Evolutionary conservation across 2,113 vertebrate species (phyloP).

Genomic region (Solenodon paradoxus): DNA sequence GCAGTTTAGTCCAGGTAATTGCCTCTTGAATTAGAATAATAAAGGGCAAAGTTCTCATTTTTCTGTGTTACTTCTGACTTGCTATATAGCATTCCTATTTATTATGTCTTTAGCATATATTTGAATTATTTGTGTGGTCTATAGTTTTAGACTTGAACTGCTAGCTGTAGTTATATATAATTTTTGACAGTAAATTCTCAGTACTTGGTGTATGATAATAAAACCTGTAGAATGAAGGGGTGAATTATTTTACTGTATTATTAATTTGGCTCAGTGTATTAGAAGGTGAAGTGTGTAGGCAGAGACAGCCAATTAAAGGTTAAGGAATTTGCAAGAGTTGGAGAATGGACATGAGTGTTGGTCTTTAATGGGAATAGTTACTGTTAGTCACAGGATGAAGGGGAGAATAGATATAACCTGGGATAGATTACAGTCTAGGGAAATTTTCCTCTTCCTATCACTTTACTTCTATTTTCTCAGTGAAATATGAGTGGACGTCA

Average conservation of each 20-base stretch:
- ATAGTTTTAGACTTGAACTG: not conserved
- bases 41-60: not conserved
- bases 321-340: not conserved
- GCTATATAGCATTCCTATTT: not conserved
- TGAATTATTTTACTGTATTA: not conserved
- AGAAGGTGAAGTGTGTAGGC: not conserved
- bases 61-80: not conserved
- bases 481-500: not conserved
- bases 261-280: not conserved
- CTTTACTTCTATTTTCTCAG: not conserved
- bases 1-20: not conserved
- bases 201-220: not conserved
- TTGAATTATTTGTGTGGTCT: not conserved
- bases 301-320: not conserved
- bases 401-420: not conserved
- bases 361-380: not conserved
- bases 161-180: not conserved
- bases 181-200: not conserved
- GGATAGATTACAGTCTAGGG: not conserved
- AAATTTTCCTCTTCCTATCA: not conserved
- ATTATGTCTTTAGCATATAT: not conserved
- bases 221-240: not conserved
- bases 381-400: not conserved
- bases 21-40: not conserved
- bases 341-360: not conserved